phyloP scores from a whole-genome alignment of 2,888 invertebrate genomes.

The Acanthoscelides obtectus region DNA sequence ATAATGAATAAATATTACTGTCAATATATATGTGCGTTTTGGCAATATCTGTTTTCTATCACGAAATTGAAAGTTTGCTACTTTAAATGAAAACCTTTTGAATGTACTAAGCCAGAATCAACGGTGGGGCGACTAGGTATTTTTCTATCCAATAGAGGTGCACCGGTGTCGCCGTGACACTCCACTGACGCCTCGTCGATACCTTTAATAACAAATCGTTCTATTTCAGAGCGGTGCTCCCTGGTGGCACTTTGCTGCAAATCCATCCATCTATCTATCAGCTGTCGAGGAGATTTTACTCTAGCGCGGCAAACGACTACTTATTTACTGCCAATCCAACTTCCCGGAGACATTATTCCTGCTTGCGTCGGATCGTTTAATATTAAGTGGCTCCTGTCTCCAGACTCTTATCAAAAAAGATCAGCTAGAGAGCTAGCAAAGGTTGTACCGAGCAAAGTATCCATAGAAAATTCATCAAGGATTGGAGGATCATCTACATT shows the following conservation, averaged over 20 bases:
- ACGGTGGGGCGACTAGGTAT: too few relatives aligned
- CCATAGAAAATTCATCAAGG: too few relatives aligned
- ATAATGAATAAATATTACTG: too few relatives aligned
- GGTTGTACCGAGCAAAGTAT: too few relatives aligned
- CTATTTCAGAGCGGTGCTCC: neutral
- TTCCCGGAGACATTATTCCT: neutral
- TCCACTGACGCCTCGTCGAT: neutral
- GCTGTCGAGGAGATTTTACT: neutral
- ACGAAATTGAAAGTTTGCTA: too few relatives aligned
- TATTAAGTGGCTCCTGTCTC: neutral
- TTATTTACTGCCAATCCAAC: neutral
- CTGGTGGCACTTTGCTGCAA: neutral
- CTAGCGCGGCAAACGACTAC: neutral
- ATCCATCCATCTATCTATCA: neutral
- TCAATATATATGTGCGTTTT: too few relatives aligned
- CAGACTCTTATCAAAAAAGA: neutral
- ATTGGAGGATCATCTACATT: too few relatives aligned
- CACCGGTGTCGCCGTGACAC: neutral
- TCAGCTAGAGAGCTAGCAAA: too few relatives aligned
- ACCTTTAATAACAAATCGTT: neutral
- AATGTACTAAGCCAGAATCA: too few relatives aligned
- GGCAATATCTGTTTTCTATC: too few relatives aligned
- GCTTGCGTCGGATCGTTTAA: neutral
- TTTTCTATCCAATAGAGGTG: too few relatives aligned
- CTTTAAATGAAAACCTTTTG: too few relatives aligned